Conservation (phyloP, 2,797 vertebrate genomes). For the Bradypodion pumilum region DNA sequence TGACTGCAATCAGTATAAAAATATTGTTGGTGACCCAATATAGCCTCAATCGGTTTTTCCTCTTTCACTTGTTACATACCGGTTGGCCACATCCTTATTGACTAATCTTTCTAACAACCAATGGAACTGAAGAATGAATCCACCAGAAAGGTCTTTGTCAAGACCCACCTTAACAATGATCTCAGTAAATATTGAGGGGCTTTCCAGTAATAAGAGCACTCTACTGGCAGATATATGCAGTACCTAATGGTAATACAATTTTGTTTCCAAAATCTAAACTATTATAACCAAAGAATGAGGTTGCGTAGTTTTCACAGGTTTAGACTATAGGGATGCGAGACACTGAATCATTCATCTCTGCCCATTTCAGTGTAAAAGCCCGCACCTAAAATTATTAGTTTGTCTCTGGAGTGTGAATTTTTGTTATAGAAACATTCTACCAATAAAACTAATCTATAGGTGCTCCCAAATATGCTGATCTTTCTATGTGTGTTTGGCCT, state of each 20-base stretch:
- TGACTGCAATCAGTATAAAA: no score
- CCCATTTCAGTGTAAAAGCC: neutral
- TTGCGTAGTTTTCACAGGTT: neutral
- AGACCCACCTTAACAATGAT: no score
- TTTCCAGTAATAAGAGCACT: no score
- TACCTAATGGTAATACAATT: slow-evolving; percentile 5
- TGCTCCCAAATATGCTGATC: neutral
- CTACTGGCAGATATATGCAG: no score
- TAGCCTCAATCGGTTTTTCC: no score
- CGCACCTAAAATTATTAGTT: neutral
- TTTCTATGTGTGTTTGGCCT: neutral
- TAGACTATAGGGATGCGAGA: neutral
- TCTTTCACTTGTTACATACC: no score
- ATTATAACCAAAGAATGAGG: neutral
- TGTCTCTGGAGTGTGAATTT: neutral
- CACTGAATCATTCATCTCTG: neutral
- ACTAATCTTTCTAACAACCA: no score
- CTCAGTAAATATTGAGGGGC: no score
- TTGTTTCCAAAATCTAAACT: neutral
- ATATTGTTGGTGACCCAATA: no score
- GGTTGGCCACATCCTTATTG: no score
- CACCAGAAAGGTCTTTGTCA: no score
- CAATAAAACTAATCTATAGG: neutral
- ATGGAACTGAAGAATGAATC: no score
- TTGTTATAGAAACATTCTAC: neutral